Conservation (phyloP, 1,140 invertebrate genomes). For the Drosophila setifemur region DNA sequence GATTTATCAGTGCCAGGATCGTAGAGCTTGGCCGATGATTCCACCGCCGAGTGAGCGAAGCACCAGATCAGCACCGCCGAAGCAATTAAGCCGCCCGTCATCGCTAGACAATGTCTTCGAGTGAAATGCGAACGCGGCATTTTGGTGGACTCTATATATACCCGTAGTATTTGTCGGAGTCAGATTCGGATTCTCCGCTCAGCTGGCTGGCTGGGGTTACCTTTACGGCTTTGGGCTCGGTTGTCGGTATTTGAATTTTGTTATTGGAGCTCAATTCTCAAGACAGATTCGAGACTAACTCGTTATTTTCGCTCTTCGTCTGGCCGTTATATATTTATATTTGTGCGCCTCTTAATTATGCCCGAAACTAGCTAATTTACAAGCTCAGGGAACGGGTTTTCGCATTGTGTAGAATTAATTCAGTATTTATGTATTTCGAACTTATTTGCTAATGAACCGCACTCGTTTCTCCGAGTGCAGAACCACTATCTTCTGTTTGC, state of each 20-base stretch:
- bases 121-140: constrained; percentile 80
- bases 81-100: constrained; percentile 73
- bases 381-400: constrained; percentile 12
- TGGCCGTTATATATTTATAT: constrained; percentile 15
- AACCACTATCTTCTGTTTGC: constrained; percentile 14
- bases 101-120: constrained; percentile 72
- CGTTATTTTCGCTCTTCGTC: constrained; percentile 15
- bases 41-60: constrained; percentile 55
- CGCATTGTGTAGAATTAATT: neutral
- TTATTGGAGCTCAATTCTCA: constrained; percentile 10
- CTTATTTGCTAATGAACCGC: neutral
- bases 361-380: constrained; percentile 26
- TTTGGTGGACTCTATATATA: constrained; percentile 63
- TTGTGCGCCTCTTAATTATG: constrained; percentile 44
- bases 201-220: constrained; percentile 5
- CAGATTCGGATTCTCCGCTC: constrained; percentile 35
- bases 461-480: constrained; percentile 13
- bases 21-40: constrained; percentile 55
- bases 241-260: neutral
- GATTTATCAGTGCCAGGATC: constrained; percentile 69
- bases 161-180: constrained; percentile 20
- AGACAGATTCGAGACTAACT: constrained; percentile 38
- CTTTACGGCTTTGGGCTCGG: constrained; percentile 12
- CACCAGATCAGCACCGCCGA: constrained; percentile 68
- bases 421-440: neutral